phyloP scores from a whole-genome alignment of 2,888 invertebrate species.

The Nephrotoma guestfalica region DNA sequence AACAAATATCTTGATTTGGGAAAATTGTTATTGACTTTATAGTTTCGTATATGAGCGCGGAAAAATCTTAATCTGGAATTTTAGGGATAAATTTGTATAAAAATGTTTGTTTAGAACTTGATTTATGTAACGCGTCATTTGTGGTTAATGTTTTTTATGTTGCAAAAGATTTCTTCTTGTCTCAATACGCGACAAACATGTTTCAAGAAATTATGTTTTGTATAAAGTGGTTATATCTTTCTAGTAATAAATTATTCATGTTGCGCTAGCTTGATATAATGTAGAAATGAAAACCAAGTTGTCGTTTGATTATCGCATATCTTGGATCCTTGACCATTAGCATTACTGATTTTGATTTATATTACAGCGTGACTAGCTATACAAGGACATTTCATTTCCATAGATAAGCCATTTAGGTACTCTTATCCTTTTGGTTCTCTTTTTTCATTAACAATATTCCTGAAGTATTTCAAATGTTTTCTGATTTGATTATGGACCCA shows the following conservation, averaged over 20 bases:
- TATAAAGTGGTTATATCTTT: neutral
- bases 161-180: neutral
- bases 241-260: neutral
- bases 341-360: too few relatives aligned
- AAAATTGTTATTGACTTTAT: neutral
- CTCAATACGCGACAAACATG: neutral
- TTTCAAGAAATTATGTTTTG: neutral
- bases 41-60: neutral
- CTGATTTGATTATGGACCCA: too few relatives aligned
- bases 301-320: too few relatives aligned
- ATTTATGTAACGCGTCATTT: neutral
- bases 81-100: neutral
- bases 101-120: neutral
- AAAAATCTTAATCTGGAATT: neutral
- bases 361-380: too few relatives aligned
- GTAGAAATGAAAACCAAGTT: too few relatives aligned
- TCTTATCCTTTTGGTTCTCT: too few relatives aligned
- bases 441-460: too few relatives aligned
- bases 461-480: too few relatives aligned
- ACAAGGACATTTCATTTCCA: too few relatives aligned
- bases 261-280: neutral
- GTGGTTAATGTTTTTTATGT: neutral
- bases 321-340: too few relatives aligned
- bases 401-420: too few relatives aligned
- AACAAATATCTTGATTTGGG: neutral